Conservation (phyloP, 2,888 invertebrate species). For the Sturmia bella region DNA sequence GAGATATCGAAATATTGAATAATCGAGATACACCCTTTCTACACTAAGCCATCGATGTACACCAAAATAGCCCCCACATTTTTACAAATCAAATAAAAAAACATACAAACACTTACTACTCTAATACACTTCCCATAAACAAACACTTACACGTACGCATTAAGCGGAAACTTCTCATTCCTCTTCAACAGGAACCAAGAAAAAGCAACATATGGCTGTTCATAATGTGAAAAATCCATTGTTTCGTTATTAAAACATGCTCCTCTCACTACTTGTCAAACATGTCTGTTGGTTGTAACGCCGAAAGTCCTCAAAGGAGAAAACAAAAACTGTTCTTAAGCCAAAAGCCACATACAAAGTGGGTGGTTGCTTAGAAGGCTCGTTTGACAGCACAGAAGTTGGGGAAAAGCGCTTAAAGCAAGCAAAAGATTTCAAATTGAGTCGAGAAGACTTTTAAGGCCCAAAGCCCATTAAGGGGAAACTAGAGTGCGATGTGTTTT, state of each 20-base stretch:
- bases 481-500: neutral
- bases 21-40: no score
- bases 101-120: neutral
- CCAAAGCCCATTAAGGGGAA: no score
- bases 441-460: neutral
- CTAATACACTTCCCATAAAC: neutral
- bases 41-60: no score
- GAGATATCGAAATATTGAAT: no score
- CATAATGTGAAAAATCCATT: constrained; percentile 34
- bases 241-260: neutral
- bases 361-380: no score
- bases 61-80: constrained; percentile 1
- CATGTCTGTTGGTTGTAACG: constrained; percentile 11
- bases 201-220: constrained; percentile 56
- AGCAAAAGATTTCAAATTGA: neutral
- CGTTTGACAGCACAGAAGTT: no score
- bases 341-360: neutral
- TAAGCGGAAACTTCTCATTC: neutral
- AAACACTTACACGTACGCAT: neutral
- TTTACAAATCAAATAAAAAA: neutral
- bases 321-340: constrained; percentile 7
- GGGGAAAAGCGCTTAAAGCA: neutral
- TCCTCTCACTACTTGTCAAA: neutral
- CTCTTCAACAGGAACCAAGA: neutral
- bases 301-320: neutral